phyloP scores from a whole-genome alignment of 2,113 vertebrate species.

The Myrmophylax atrothorax region DNA sequence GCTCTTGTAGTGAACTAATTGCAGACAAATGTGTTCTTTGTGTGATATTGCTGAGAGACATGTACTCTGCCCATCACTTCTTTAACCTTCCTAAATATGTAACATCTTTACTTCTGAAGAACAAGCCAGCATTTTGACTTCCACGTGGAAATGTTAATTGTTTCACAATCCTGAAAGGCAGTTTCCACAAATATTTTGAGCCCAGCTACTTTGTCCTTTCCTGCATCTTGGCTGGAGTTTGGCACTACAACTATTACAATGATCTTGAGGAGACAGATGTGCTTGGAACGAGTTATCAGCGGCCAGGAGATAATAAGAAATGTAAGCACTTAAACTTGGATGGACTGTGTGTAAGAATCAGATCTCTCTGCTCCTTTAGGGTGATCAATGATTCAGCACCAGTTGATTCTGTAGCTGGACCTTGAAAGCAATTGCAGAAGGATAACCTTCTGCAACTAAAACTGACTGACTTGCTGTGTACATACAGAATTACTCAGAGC shows the following conservation, averaged over 20 bases:
- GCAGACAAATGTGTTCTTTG: background rate
- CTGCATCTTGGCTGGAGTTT: background rate
- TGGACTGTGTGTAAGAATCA: background rate
- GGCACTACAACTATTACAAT: background rate
- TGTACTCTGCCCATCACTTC: background rate
- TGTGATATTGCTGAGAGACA: background rate
- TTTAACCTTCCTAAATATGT: background rate
- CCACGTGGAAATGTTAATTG: background rate
- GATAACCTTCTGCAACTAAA: background rate
- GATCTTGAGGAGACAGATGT: background rate
- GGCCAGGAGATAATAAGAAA: background rate
- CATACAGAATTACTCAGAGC: background rate
- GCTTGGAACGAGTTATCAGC: background rate
- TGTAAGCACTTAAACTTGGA: background rate
- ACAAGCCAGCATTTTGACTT: background rate
- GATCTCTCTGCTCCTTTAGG: background rate
- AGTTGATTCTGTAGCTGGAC: background rate
- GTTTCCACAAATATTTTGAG: background rate
- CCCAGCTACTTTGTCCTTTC: background rate
- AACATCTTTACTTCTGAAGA: background rate
- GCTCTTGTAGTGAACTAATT: background rate
- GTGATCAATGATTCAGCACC: background rate
- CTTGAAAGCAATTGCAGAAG: background rate
- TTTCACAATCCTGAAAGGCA: background rate
- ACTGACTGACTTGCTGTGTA: background rate